Base-by-base conservation (phyloP, 2,113 vertebrate genomes). In the Myrmecobius fasciatus region DNA sequence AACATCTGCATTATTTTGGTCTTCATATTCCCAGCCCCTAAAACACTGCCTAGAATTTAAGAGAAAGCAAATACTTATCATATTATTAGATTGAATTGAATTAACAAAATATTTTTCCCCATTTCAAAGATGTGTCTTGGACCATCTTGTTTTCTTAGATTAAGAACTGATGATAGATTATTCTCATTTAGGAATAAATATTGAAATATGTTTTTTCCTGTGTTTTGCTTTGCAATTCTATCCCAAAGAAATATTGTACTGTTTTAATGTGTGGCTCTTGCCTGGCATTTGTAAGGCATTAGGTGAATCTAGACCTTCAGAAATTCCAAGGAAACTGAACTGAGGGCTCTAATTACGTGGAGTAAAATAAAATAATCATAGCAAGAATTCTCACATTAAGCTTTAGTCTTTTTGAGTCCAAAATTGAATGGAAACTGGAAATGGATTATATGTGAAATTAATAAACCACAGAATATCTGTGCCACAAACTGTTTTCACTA, bases 391-490 rank as follows among this genome's bases (percentile, higher is more conserved):
- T 14, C 31, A n/a, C 60, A n/a, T 75, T 75, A 14, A 75, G 36
- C 31, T 1, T 17, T 67, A 67, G 12, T 67, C 60, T 67, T 67
- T 60, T 36, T 14, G 31, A 67, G 12, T 36, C 31, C 12, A 67
- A 31, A 67, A 67, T 36, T 75, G 67, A 75, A 22, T 75, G 67
- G 17, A 75, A 75, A n/a, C 36, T n/a, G 67, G 17, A 75, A 75
- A 43, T 75, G 67, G 17, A 43, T 43, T 75, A 75, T 31, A 43
- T 75, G 94, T 97, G 97, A 98, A 94, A 98, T 97, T 97, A 95
- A 97, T 97, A 97, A 97, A 96, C 94, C 95, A 97, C 95, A 97
- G 94, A 97, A 97, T 97, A 97, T 97, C 98, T 98, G 97, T 96
- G 97, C 96, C 95, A 95, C 96, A 97, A 96, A 95, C 96, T 97